Conservation (phyloP, 2,113 vertebrate genomes). For the Hippoglossus stenolepis region DNA sequence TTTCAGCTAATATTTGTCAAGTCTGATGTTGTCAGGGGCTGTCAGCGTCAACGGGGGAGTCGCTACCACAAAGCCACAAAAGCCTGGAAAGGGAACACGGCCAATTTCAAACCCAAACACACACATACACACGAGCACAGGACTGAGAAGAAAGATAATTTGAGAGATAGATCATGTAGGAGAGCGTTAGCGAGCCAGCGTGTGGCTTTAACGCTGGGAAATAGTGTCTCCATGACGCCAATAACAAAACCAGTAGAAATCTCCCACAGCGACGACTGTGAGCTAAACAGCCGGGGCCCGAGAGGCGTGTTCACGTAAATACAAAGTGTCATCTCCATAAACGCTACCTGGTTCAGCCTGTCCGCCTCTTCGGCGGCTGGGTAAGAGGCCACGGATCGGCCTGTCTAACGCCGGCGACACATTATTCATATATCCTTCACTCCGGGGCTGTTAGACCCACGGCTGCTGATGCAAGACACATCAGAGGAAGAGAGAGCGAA, state of each 20-base stretch:
- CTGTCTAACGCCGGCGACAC: conserved; percentile 32
- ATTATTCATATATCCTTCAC: conserved; percentile 57
- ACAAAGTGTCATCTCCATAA: conserved; percentile 40
- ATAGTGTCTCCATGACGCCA: background rate
- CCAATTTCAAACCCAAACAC: background rate
- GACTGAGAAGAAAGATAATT: background rate
- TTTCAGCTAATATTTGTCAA: conserved; percentile 57
- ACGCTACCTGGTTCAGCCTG: conserved; percentile 55
- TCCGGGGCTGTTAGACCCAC: conserved; percentile 2
- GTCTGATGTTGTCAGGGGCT: conserved; percentile 40
- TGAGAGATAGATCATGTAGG: too few species aligned
- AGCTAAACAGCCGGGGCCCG: background rate
- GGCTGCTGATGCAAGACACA: conserved; percentile 34
- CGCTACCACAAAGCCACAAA: conserved; percentile 6
- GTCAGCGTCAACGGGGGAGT: conserved; percentile 8
- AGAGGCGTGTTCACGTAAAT: background rate
- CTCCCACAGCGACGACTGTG: background rate
- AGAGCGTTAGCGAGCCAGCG: too few species aligned
- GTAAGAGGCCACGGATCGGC: background rate
- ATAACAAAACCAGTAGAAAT: conserved; percentile 19
- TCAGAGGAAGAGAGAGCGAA: conserved; percentile 6
- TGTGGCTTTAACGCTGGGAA: too few species aligned
- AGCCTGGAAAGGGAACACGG: background rate
- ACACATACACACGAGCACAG: too few species aligned
- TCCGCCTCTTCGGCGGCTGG: conserved; percentile 61